These are phyloP conservation scores for Chanos chanos DNA, from an alignment of 2,797 vertebrate species.

Conservation along the genomic window DNA sequence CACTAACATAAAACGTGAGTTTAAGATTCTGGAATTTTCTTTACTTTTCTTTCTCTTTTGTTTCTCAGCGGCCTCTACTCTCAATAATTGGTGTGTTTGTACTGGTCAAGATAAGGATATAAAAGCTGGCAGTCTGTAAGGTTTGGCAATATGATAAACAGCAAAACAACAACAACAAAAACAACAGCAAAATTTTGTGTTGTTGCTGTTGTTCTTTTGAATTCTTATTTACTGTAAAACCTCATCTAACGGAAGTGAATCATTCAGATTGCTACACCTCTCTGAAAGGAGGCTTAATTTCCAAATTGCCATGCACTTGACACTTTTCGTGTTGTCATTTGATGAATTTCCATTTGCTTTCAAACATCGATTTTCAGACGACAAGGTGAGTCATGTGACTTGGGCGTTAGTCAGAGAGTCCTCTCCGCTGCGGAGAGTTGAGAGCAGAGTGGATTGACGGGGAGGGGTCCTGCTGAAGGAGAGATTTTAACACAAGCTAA, in stretches of 20 bases:
- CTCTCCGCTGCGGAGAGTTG: too few species aligned
- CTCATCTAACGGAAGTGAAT: conserved; percentile 19
- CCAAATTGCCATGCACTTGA: conserved; percentile 56
- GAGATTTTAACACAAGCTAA: conserved; percentile 14
- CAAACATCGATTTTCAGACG: conserved; percentile 62
- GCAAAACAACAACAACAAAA: not conserved
- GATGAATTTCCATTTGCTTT: conserved; percentile 62
- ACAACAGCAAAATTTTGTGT: conserved; percentile 7
- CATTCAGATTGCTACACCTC: conserved; percentile 15
- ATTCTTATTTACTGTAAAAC: conserved; percentile 25
- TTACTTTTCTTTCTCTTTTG: not conserved
- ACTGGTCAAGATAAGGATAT: conserved; percentile 2
- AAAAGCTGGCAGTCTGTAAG: conserved; percentile 9
- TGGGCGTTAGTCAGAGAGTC: not conserved
- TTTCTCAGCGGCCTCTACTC: not conserved
- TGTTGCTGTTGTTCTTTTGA: conserved; percentile 14
- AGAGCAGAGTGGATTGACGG: too few species aligned
- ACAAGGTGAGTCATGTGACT: conserved; percentile 51
- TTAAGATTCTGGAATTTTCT: too few species aligned
- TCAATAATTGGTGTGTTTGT: not conserved
- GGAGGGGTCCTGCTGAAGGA: conserved; percentile 1
- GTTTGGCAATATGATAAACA: conserved; percentile 18
- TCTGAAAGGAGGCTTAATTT: conserved; percentile 52
- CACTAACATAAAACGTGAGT: too few species aligned
- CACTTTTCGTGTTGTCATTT: conserved; percentile 62